Base-by-base conservation (phyloP, 2,113 vertebrate species). In the Ardeotis arabs region DNA sequence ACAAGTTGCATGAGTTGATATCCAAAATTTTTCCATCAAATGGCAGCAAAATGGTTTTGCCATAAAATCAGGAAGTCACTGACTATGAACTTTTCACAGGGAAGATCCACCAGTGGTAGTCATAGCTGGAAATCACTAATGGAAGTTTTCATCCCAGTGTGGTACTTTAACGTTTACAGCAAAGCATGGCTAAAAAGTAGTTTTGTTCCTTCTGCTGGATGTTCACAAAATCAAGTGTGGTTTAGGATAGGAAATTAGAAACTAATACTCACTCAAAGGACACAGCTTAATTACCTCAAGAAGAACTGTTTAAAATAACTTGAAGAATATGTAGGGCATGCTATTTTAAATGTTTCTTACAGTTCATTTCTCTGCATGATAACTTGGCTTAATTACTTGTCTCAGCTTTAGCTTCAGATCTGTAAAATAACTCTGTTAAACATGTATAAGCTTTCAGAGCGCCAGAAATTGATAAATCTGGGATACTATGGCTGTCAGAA, bases 381-480 rank as follows among this genome's bases (percentile, higher is more conserved):
- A 95, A 89, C 76, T 86, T 89, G 52, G 14, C 52, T 95, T 95
- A 95, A 96, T 92, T 93, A 96, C 91, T 87, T 70, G 75, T 90
- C 74, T 96, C 89, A 93, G 90, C 75, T 86, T 88, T 55, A 69
- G 88, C 75, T 92, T 90, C 76, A 70, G 83, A 90, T 74, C 80
- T 84, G 55, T 83, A 93, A 93, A 95, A 93, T 67, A 83, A 0
- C 0, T 41, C 50, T 79, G 56, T 72, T 95, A 92, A 89, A 81
- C 27, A 67, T 9, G 6, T 59, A 78, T 47, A 77, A 74, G 73
- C 49, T 93, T 90, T 68, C 52, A 35, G n/a, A 29, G 64, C 67
- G 23, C 80, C 93, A 95, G 56, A 95, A 95, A 84, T 28, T 7
- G 64, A 75, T 67, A 89, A 86, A 91, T 86, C 60, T 74, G 41